Conservation (phyloP, 2,888 invertebrate species). For the Maniola hyperantus region DNA sequence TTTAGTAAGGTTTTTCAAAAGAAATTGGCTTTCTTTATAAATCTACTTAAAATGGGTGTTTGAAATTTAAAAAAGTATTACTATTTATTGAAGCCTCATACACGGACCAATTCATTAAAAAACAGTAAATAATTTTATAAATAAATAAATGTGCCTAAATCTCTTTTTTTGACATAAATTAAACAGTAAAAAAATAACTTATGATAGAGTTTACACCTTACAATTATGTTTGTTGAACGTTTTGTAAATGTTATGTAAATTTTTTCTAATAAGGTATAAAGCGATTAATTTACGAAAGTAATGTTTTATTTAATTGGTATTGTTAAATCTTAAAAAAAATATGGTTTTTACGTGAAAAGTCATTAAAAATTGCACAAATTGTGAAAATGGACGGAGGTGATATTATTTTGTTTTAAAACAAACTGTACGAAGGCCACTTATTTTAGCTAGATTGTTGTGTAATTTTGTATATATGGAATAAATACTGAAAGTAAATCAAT, state of each 20-base stretch:
- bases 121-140: background rate
- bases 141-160: background rate
- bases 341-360: constrained; percentile 2
- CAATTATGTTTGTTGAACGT: background rate
- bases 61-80: no score
- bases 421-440: constrained; percentile 49
- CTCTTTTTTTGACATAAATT: constrained; percentile 4
- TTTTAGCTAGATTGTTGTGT: constrained; percentile 26
- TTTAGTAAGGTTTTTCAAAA: no score
- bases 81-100: no score
- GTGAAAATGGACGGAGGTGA: constrained; percentile 50
- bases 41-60: no score
- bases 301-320: constrained; percentile 10
- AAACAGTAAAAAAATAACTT: background rate
- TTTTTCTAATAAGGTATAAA: constrained; percentile 10
- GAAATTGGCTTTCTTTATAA: no score
- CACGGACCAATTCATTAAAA: background rate
- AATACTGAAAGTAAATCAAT: constrained; percentile 25
- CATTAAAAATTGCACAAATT: constrained; percentile 51
- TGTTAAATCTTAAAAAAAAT: background rate
- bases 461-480: constrained; percentile 41
- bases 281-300: background rate
- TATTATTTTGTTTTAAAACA: constrained; percentile 53
- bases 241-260: constrained; percentile 9
- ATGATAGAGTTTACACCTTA: background rate